Conservation (phyloP, 2,888 invertebrate genomes). For the Chymomyza caudatula region DNA sequence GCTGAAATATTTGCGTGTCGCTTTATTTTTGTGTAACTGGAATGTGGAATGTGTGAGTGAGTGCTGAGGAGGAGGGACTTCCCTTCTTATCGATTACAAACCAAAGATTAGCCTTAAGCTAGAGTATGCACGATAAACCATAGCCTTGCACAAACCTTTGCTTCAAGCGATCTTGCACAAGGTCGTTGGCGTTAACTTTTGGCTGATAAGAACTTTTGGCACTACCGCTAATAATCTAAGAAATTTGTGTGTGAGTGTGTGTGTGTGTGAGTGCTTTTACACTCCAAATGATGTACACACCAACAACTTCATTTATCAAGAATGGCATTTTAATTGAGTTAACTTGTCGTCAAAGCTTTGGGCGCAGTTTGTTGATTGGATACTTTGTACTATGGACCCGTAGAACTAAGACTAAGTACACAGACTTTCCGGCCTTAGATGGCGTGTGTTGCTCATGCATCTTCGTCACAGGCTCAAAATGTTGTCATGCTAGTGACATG, state of each 20-base stretch:
- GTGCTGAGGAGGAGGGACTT: background rate
- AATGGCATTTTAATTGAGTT: conserved; percentile 58
- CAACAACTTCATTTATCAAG: conserved; percentile 54
- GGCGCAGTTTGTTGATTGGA: background rate
- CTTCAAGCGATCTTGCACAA: conserved; percentile 27
- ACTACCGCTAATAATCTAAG: conserved; percentile 20
- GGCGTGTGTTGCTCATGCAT: conserved; percentile 24
- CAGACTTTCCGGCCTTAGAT: background rate
- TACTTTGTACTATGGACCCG: conserved; percentile 1
- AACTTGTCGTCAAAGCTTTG: conserved; percentile 42
- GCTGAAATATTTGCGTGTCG: conserved; percentile 40
- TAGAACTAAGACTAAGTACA: background rate
- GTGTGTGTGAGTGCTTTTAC: conserved; percentile 43
- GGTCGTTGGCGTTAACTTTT: conserved; percentile 47
- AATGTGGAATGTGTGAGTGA: background rate
- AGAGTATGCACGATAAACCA: background rate
- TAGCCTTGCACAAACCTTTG: background rate
- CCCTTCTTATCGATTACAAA: background rate
- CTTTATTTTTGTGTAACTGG: background rate
- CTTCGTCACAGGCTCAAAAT: conserved; percentile 31
- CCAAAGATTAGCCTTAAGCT: background rate
- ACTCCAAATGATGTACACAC: conserved; percentile 17
- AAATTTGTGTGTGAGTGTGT: background rate
- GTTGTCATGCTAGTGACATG: background rate
- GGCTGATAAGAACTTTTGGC: conserved; percentile 51